A percentile compares a stretch with the other conserved stretches of the same genome.
phyloP scores from a whole-genome alignment of 92 coral and sea anemone genomes.

The Diadumene lineata region DNA sequence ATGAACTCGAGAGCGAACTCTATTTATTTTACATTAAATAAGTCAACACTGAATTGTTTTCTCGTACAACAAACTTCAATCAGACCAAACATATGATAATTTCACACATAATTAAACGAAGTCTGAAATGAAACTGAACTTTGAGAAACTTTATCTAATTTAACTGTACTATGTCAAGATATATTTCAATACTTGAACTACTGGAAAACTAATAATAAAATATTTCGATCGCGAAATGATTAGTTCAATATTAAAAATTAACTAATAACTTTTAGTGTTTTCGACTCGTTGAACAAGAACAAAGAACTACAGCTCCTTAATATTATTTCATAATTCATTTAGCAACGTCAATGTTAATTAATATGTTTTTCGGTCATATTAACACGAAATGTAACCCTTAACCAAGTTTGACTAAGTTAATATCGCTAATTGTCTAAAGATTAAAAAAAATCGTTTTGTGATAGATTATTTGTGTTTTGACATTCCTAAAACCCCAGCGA shows the following conservation, averaged over 20 bases:
- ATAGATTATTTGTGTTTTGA: too few relatives aligned
- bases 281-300: slow-evolving; percentile 6
- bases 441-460: too few relatives aligned
- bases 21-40: slow-evolving; percentile 7
- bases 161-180: too few relatives aligned
- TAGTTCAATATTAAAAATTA: not conserved
- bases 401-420: too few relatives aligned
- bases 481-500: too few relatives aligned
- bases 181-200: too few relatives aligned
- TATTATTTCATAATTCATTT: not conserved
- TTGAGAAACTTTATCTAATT: not conserved
- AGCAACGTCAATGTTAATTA: slow-evolving; percentile 10
- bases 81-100: not conserved
- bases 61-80: not conserved
- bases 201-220: too few relatives aligned
- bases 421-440: too few relatives aligned
- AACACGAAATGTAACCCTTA: not conserved
- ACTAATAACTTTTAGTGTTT: not conserved
- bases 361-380: slow-evolving; percentile 5
- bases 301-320: not conserved
- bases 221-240: not conserved
- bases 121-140: not conserved
- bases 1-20: not conserved
- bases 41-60: slow-evolving; percentile 1
- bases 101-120: not conserved